Evolutionary conservation across 2,113 vertebrate species (phyloP).

Genomic region (Coreoperca whiteheadi): DNA sequence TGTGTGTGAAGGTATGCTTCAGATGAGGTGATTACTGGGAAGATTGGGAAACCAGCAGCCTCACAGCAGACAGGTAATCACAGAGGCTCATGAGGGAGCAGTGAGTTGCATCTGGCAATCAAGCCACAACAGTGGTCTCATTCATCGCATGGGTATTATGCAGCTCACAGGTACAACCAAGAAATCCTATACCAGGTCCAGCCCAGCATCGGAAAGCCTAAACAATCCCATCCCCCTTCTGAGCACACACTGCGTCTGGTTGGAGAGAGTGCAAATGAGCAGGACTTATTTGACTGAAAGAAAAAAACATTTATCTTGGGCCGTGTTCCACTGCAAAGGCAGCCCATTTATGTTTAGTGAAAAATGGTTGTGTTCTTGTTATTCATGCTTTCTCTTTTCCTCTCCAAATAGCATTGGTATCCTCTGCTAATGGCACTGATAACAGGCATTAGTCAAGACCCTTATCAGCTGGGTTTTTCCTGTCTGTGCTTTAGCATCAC

Average conservation of each 20-base stretch:
- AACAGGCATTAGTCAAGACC: constrained; percentile 53
- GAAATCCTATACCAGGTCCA: constrained; percentile 73
- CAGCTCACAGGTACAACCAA: constrained; percentile 74
- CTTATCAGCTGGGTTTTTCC: constrained; percentile 71
- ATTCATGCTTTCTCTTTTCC: constrained; percentile 52
- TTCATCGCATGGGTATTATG: constrained; percentile 80
- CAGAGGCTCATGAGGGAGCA: constrained; percentile 54
- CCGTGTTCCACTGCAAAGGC: constrained; percentile 22
- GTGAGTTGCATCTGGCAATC: constrained; percentile 77
- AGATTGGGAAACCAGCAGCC: constrained; percentile 60
- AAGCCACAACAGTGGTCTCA: constrained; percentile 78
- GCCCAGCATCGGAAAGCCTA: constrained; percentile 51
- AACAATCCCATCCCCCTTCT: constrained; percentile 62
- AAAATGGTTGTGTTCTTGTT: constrained; percentile 37
- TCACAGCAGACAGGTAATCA: constrained; percentile 73
- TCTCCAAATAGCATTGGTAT: constrained; percentile 55
- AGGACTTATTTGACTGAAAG: constrained; percentile 47
- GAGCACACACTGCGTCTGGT: constrained; percentile 43
- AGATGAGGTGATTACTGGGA: constrained; percentile 56
- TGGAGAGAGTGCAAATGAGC: constrained; percentile 49
- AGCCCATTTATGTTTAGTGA: constrained; percentile 40
- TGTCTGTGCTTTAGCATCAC: constrained; percentile 64
- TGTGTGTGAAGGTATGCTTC: constrained; percentile 40
- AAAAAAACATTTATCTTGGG: constrained; percentile 53
- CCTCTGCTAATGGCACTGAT: constrained; percentile 52